Conservation (phyloP, 2,113 vertebrate genomes). For the Entelurus aequoreus region DNA sequence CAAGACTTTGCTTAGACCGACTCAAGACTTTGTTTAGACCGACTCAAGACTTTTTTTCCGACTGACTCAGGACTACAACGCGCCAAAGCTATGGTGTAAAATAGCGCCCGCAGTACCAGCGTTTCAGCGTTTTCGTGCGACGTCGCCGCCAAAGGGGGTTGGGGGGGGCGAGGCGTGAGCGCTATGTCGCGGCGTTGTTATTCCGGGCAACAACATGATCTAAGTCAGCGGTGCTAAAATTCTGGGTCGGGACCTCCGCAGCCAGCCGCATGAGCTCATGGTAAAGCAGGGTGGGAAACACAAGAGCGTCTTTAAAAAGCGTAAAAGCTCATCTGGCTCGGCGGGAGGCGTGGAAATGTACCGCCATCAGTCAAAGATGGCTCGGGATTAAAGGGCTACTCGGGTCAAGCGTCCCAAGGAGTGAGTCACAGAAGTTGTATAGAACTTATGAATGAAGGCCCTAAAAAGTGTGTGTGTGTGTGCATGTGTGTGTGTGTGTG, state of each 20-base stretch:
- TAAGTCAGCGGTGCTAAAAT: not conserved
- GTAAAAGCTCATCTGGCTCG: not conserved
- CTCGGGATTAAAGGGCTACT: not conserved
- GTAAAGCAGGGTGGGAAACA: not conserved
- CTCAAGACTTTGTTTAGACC: too few relatives aligned
- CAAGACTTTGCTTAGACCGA: too few relatives aligned
- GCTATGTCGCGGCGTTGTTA: not conserved
- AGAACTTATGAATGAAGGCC: slow-evolving; percentile 51
- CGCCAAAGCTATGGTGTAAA: too few relatives aligned
- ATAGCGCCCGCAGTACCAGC: too few relatives aligned
- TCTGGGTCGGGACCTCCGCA: not conserved
- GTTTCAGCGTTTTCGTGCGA: not conserved
- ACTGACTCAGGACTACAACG: too few relatives aligned
- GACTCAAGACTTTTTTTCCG: too few relatives aligned
- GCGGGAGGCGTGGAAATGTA: not conserved
- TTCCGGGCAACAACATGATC: not conserved
- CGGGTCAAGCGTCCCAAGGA: not conserved
- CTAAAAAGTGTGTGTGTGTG: slow-evolving; percentile 26
- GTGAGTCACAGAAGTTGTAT: slow-evolving; percentile 58
- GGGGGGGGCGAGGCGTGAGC: not conserved
- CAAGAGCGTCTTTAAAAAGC: not conserved
- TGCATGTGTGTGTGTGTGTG: slow-evolving; percentile 19
- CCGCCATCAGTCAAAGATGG: not conserved
- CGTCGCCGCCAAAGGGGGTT: too few relatives aligned
- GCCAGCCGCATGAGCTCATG: not conserved